Conservation (phyloP, 2,797 vertebrate species). For the Epinephelus awoara region DNA sequence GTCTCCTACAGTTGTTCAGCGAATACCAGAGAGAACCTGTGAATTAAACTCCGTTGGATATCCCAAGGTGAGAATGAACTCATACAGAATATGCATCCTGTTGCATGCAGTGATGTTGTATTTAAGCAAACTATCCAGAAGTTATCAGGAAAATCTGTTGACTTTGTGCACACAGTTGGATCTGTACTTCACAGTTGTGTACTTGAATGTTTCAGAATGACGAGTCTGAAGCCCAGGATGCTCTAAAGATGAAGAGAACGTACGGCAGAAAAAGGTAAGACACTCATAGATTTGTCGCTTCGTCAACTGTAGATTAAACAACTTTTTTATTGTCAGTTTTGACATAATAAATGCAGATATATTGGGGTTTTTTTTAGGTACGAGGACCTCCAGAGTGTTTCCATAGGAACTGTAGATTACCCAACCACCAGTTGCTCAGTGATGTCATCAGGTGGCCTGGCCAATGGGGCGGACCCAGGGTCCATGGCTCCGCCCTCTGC, state of each 20-base stretch:
- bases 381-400: conserved; percentile 81
- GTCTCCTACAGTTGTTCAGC: conserved; percentile 65
- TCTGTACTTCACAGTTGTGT: conserved; percentile 39
- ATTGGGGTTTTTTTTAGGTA: conserved; percentile 63
- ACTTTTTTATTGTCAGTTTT: too few species aligned
- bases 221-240: conserved; percentile 50
- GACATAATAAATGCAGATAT: neutral
- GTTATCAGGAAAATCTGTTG: neutral
- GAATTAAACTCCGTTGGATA: conserved; percentile 50
- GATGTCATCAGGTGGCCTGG: conserved; percentile 66
- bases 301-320: too few species aligned
- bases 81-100: too few species aligned
- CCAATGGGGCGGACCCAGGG: conserved; percentile 74
- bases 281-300: neutral
- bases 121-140: neutral
- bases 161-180: neutral
- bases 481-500: conserved; percentile 58
- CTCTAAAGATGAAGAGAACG: conserved; percentile 78
- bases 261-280: conserved; percentile 81
- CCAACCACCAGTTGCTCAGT: conserved; percentile 72
- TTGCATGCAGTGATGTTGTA: neutral
- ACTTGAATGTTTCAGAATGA: conserved; percentile 73
- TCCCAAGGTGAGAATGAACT: conserved; percentile 62
- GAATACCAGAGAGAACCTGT: conserved; percentile 59
- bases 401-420: conserved; percentile 74